Evolutionary conservation across 2,888 invertebrate genomes (phyloP), one percentile per base, ranked within the genome.

Genomic region (Melangyna quadrimaculata): DNA sequence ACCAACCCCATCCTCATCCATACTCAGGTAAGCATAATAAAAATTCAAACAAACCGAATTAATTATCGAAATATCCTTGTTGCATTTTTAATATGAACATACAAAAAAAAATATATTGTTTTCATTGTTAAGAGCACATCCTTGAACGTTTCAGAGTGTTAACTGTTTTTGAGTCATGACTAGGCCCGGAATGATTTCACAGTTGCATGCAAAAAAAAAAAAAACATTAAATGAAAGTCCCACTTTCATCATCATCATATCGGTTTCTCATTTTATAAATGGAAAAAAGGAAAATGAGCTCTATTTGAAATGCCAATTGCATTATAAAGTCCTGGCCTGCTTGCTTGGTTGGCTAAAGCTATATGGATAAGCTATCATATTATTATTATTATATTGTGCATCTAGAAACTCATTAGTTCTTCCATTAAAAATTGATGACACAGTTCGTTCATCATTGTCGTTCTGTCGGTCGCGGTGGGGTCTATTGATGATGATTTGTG

Each of bases 51-150:
- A 48, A 67, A 43, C 35, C 29, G 19, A 63, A 53, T 78, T 78
- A 71, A 78, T 63, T 70, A 45, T 19, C 9, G 22, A 24, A 43
- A 73, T 74, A 69, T 74, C 74, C 67, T 74, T 53, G 51, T 43
- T 72, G 59, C 32, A 53, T 37, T 57, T 75, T 65, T 4, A 27
- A 37, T 55, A 63, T 73, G 45, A 71, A 57, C 59, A 51, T 17
- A 24, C n/a, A 24, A 10, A 17, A 63, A 27, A 27, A 14, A 29
- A 17, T 29, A 63, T 19, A 45, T 19, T 65, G 12, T 45, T 40
- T 45, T 65, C 45, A 65, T 65, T 65, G 45, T 65, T 65, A 65
- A 65, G 37, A 45, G 29, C 65, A 29, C 32, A 65, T 65, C 65
- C 65, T 65, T 65, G 65, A 48, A 45, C 45, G 9, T 65, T 65